Percentiles rank a stretch among this genome's conserved stretches.
Conservation (phyloP, 2,888 invertebrate genomes). For the Maniola hyperantus region DNA sequence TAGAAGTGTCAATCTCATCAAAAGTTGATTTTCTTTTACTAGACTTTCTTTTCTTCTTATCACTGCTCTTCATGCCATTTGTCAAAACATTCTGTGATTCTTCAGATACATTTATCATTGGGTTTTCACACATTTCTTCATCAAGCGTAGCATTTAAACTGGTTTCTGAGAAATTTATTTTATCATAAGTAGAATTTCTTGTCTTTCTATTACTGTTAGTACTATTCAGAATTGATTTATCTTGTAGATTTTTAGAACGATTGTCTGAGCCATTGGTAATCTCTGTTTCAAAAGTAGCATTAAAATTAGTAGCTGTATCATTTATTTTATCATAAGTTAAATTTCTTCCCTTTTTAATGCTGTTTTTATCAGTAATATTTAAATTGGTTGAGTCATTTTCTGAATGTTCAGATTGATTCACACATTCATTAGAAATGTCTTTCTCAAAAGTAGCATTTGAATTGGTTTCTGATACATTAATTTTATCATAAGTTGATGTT, state of each 20-base stretch:
- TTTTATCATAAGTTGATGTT: not conserved
- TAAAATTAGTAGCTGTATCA: too few relatives aligned
- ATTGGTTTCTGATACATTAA: not conserved
- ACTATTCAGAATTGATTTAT: too few relatives aligned
- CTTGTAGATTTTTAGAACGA: too few relatives aligned
- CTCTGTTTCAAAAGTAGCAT: too few relatives aligned
- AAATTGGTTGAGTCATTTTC: not conserved
- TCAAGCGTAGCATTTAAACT: too few relatives aligned
- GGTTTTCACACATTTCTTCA: too few relatives aligned
- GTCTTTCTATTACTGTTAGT: too few relatives aligned
- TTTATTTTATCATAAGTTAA: too few relatives aligned
- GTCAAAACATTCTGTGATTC: not conserved
- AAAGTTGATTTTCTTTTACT: not conserved
- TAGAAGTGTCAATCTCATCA: not conserved
- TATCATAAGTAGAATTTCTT: too few relatives aligned
- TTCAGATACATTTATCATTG: not conserved
- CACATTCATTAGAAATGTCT: not conserved
- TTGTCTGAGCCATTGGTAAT: too few relatives aligned
- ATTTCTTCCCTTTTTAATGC: not conserved
- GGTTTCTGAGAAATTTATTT: too few relatives aligned
- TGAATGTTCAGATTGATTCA: not conserved
- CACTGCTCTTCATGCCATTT: not conserved
- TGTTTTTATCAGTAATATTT: not conserved
- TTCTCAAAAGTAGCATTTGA: not conserved
- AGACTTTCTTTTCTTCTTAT: not conserved